phyloP scores from a whole-genome alignment of 2,797 vertebrate genomes.

The Thripadectes ignobilis region DNA sequence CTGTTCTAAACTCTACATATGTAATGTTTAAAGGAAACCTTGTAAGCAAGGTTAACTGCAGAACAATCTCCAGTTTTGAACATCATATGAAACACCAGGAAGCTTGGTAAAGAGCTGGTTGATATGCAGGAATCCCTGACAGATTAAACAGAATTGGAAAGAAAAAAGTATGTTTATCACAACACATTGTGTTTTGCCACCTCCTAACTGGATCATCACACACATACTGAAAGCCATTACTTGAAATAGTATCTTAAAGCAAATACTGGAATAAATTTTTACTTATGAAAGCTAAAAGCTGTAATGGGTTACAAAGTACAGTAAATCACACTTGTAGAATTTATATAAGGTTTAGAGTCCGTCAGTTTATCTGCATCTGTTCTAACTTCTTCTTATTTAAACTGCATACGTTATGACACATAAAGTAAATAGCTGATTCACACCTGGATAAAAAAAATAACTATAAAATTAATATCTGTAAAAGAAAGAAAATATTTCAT shows the following conservation, averaged over 20 bases:
- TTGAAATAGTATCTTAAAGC: not conserved
- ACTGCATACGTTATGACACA: not conserved
- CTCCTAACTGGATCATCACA: not conserved
- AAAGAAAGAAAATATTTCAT: not conserved
- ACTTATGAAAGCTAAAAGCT: not conserved
- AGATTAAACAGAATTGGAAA: not conserved
- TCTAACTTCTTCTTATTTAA: conserved; percentile 23
- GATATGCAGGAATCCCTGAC: not conserved
- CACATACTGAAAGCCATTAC: not conserved
- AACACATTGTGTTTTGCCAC: not conserved
- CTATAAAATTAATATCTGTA: not conserved
- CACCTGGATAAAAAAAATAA: not conserved
- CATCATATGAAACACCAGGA: not conserved
- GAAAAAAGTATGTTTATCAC: not conserved
- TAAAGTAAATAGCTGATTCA: conserved; percentile 17
- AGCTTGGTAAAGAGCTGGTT: not conserved
- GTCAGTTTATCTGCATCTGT: not conserved
- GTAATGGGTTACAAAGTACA: not conserved
- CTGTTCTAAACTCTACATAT: not conserved
- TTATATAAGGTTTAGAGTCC: conserved; percentile 30
- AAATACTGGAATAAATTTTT: not conserved
- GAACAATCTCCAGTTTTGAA: not conserved
- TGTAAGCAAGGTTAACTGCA: not conserved
- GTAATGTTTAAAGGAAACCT: not conserved
- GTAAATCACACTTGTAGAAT: not conserved